phyloP scores from a whole-genome alignment of 2,888 invertebrate species.

The Lochmaea crataegi region DNA sequence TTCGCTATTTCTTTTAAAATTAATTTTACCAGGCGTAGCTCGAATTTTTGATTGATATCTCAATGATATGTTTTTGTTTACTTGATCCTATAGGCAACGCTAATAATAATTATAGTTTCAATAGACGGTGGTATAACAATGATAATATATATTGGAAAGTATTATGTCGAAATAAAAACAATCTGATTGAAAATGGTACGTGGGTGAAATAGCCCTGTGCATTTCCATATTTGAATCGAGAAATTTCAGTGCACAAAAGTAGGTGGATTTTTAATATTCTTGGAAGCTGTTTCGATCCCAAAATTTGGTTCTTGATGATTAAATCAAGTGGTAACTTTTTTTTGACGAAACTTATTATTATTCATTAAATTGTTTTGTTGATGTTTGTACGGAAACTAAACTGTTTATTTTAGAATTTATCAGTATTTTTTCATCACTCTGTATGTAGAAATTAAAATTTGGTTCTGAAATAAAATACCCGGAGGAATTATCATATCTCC shows the following conservation, averaged over 20 bases:
- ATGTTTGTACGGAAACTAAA: no score
- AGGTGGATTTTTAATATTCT: no score
- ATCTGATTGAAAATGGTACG: background rate
- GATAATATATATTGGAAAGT: background rate
- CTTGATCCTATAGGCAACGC: background rate
- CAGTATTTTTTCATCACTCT: no score
- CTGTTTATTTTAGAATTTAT: no score
- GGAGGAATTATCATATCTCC: no score
- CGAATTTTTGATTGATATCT: slow-evolving; percentile 22
- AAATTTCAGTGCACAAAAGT: background rate
- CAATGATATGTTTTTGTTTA: slow-evolving; percentile 18
- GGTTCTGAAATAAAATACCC: no score
- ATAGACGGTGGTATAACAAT: background rate
- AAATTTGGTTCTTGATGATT: no score
- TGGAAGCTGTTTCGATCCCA: no score
- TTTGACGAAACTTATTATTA: no score
- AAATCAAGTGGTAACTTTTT: no score
- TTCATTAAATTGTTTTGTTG: no score
- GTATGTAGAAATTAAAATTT: no score
- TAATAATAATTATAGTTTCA: background rate
- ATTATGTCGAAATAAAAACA: background rate
- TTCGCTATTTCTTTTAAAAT: slow-evolving; percentile 6
- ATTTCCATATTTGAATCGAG: background rate
- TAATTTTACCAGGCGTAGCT: slow-evolving; percentile 5
- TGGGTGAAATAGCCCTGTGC: background rate